phyloP scores from a whole-genome alignment of 2,888 invertebrate species.

The Plagodis pulveraria region DNA sequence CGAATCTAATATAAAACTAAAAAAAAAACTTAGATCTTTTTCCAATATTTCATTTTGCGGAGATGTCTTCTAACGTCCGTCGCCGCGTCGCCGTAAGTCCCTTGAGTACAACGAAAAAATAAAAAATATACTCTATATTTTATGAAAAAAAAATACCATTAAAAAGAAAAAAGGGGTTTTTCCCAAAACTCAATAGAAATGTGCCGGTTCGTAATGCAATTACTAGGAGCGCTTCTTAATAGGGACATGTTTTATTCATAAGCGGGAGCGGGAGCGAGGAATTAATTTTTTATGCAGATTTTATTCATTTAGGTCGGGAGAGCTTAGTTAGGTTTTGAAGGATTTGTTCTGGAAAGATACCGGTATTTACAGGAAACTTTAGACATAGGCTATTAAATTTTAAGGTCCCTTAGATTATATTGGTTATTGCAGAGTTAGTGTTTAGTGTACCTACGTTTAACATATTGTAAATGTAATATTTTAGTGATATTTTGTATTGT shows the following conservation, averaged over 20 bases:
- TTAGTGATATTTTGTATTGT: too few relatives aligned
- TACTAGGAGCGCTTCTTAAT: constrained; percentile 45
- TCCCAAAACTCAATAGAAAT: constrained; percentile 54
- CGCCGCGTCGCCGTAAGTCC: neutral
- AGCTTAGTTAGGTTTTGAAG: constrained; percentile 12
- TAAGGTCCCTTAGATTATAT: too few relatives aligned
- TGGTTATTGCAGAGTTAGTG: too few relatives aligned
- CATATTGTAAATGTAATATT: too few relatives aligned
- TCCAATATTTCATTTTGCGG: too few relatives aligned
- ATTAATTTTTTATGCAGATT: constrained; percentile 21
- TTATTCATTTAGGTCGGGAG: constrained; percentile 22
- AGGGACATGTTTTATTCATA: constrained; percentile 26
- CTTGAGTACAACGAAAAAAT: neutral
- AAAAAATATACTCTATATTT: neutral
- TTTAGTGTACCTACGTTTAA: too few relatives aligned
- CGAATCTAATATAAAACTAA: too few relatives aligned
- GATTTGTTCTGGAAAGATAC: neutral
- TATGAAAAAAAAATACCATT: neutral
- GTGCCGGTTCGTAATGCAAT: constrained; percentile 64
- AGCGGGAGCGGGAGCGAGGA: constrained; percentile 39
- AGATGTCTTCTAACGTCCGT: too few relatives aligned
- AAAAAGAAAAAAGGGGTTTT: constrained; percentile 51
- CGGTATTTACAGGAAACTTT: neutral
- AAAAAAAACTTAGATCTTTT: too few relatives aligned
- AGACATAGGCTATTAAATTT: neutral